Percentiles rank a stretch among this genome's conserved stretches.
phyloP scores from a whole-genome alignment of 2,888 invertebrate species.

The Dasypogon diadema region DNA sequence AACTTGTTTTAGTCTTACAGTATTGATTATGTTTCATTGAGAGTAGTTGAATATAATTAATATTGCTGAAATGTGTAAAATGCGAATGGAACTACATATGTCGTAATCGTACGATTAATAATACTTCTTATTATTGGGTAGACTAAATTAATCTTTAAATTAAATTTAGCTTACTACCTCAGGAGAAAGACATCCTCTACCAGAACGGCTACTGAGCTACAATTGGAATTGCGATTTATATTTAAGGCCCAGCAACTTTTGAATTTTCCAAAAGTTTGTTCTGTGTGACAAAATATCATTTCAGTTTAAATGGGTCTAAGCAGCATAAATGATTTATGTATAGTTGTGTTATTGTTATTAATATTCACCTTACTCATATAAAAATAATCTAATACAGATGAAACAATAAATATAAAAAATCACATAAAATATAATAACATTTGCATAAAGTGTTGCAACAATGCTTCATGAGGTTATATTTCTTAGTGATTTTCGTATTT shows the following conservation, averaged over 20 bases:
- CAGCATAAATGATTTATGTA: conserved; percentile 56
- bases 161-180: neutral
- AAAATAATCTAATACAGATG: conserved; percentile 58
- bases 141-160: neutral
- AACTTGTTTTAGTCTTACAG: conserved; percentile 30
- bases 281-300: conserved; percentile 58
- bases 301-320: conserved; percentile 59
- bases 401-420: conserved; percentile 47
- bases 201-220: too few species aligned
- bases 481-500: conserved; percentile 60
- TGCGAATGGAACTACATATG: too few species aligned
- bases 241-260: conserved; percentile 21
- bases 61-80: neutral
- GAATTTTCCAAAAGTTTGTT: conserved; percentile 5
- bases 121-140: too few species aligned
- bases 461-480: conserved; percentile 32
- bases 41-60: neutral
- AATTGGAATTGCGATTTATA: too few species aligned
- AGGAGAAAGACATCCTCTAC: too few species aligned
- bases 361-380: conserved; percentile 51
- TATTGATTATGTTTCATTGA: neutral
- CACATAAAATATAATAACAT: conserved; percentile 31
- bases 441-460: conserved; percentile 38
- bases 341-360: conserved; percentile 55
- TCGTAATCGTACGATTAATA: conserved; percentile 59